Evolutionary conservation across 2,113 vertebrate genomes (phyloP), one percentile per base, ranked within the genome.

Genomic region (Eudyptes chrysolophus): DNA sequence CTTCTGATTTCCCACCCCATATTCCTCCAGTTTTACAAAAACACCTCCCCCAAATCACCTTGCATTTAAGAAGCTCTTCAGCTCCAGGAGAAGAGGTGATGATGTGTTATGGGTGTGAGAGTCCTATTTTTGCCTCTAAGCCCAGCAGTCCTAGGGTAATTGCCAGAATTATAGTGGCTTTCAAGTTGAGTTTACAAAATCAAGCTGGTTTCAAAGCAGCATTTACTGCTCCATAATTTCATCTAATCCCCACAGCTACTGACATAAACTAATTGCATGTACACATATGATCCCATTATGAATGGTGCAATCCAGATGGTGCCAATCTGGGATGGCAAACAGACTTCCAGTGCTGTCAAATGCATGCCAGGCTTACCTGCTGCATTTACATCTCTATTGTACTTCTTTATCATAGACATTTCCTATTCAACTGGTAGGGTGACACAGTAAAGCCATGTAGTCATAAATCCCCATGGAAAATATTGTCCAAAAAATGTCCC

Each of bases 241-340:
- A 82, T 95, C 90, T 95, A 94, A 97, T 95, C 94, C 94, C 86
- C 94, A 89, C 72, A 91, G 96, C 87, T 96, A 71, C 77, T 92
- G 96, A 92, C 97, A 97, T 78, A 97, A 97, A 97, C 95, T 92
- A 95, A 97, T 96, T 89, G 93, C 86, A 40, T 57, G 89, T 85
- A 89, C 90, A 96, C 94, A 91, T 64, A 95, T 49, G 89, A 95
- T 96, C 93, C 97, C 87, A 93, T 97, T 97, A 93, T 9, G 4
- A 94, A 58, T 58, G 81, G 84, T 95, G 84, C 97, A 96, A 97
- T 30, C 94, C 95, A 97, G 95, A 97, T 97, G 96, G 96, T 95
- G 94, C 79, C 94, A 93, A 77, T 92, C 91, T 95, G 94, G 89
- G 95, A 30, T 7, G 51, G 87, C 58, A 89, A 71, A 36, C 70